Evolutionary conservation across 2,888 invertebrate species (phyloP).

Genomic region (Coenonympha glycerion): DNA sequence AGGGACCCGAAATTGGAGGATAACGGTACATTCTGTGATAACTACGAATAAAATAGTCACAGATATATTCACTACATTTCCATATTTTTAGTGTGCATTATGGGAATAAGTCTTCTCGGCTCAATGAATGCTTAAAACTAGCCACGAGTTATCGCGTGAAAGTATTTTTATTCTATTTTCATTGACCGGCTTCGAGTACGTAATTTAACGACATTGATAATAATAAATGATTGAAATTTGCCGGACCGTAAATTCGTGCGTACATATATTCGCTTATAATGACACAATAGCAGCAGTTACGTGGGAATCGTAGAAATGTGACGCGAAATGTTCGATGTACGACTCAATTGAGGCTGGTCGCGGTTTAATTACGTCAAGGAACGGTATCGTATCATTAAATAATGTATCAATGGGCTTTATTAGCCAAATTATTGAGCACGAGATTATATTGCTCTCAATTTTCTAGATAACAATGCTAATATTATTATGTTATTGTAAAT

Average conservation of each 20-base stretch:
- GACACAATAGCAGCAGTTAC: slow-evolving; percentile 15
- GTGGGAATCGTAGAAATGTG: slow-evolving; percentile 14
- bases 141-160: slow-evolving; percentile 30
- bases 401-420: neutral
- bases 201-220: slow-evolving; percentile 27
- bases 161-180: slow-evolving; percentile 49
- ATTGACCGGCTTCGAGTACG: slow-evolving; percentile 38
- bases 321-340: slow-evolving; percentile 12
- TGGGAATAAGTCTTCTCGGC: neutral
- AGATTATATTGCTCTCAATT: too few relatives aligned
- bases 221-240: slow-evolving; percentile 21
- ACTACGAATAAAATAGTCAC: too few relatives aligned
- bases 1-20: slow-evolving; percentile 41
- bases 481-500: too few relatives aligned
- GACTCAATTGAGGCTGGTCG: slow-evolving; percentile 16
- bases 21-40: slow-evolving; percentile 18
- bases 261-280: slow-evolving; percentile 16
- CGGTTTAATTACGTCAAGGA: slow-evolving; percentile 10
- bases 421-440: too few relatives aligned
- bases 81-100: too few relatives aligned
- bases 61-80: too few relatives aligned
- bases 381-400: neutral
- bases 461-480: too few relatives aligned
- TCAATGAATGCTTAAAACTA: slow-evolving; percentile 31
- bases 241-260: slow-evolving; percentile 23